Percentiles rank a stretch among this genome's conserved stretches.
Conservation (phyloP, 2,888 invertebrate species). For the Cosmopolites sordidus region DNA sequence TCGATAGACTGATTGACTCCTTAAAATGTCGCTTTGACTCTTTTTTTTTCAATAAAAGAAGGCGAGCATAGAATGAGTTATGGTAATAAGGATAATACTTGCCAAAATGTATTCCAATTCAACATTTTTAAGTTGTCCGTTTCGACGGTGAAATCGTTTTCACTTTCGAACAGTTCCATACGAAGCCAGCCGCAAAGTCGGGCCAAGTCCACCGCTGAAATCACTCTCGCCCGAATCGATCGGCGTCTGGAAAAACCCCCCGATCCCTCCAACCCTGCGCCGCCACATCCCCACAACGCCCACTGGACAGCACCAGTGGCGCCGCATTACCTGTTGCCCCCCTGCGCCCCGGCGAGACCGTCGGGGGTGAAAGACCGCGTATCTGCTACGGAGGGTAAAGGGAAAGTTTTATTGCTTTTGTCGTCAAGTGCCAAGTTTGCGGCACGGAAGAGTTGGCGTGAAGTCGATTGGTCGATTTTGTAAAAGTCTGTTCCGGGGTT, state of each 20-base stretch:
- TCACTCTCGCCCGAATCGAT: slow-evolving; percentile 17
- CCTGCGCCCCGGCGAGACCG: background rate
- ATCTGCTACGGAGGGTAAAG: slow-evolving; percentile 2
- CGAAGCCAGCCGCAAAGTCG: too few relatives aligned
- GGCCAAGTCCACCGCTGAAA: background rate
- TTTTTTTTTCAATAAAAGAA: too few relatives aligned
- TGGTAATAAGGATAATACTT: too few relatives aligned
- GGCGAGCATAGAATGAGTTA: too few relatives aligned
- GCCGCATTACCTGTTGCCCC: slow-evolving; percentile 17
- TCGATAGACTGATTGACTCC: too few relatives aligned
- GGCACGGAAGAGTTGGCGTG: background rate
- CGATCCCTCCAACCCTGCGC: background rate
- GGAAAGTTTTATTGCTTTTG: slow-evolving; percentile 11
- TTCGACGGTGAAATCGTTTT: too few relatives aligned
- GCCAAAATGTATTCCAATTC: too few relatives aligned
- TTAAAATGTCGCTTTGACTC: too few relatives aligned
- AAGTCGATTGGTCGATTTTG: too few relatives aligned
- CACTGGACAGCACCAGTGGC: slow-evolving; percentile 3
- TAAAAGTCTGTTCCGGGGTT: too few relatives aligned
- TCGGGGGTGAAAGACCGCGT: slow-evolving; percentile 18
- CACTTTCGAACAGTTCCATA: too few relatives aligned
- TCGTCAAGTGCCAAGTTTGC: slow-evolving; percentile 14
- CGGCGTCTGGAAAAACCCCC: slow-evolving; percentile 9
- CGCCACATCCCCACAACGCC: slow-evolving; percentile 5
- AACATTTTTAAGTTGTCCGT: too few relatives aligned